Conservation (phyloP, 1,140 invertebrate genomes). For the Coptotermes formosanus region DNA sequence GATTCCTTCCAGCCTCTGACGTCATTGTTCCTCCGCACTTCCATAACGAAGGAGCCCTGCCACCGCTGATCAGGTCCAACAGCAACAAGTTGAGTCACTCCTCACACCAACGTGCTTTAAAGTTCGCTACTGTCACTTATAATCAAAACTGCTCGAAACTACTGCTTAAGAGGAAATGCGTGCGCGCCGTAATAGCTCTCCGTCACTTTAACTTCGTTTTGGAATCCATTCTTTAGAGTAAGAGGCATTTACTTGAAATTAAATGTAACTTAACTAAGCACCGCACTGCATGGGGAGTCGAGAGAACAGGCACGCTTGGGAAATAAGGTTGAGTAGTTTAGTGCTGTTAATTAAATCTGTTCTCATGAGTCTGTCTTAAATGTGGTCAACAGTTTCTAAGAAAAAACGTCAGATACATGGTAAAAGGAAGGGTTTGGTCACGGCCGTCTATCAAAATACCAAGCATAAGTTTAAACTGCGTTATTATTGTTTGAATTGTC, state of each 20-base stretch:
- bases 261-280: slow-evolving; percentile 1
- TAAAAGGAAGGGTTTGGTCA: no score
- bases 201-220: neutral
- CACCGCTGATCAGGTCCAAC: no score
- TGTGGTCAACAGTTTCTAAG: neutral
- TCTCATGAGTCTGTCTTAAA: neutral
- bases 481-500: no score
- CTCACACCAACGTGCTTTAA: neutral
- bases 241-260: neutral
- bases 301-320: neutral
- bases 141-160: neutral
- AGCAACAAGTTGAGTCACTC: no score
- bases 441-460: no score
- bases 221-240: neutral
- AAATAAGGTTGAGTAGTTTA: neutral
- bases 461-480: no score
- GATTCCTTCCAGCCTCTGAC: no score
- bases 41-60: no score
- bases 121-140: neutral
- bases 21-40: no score
- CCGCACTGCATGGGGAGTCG: neutral
- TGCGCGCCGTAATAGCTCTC: neutral
- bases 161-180: neutral
- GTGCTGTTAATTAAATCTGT: neutral
- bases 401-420: no score